phyloP scores from a whole-genome alignment of 2,888 invertebrate genomes.

The Apamea anceps region DNA sequence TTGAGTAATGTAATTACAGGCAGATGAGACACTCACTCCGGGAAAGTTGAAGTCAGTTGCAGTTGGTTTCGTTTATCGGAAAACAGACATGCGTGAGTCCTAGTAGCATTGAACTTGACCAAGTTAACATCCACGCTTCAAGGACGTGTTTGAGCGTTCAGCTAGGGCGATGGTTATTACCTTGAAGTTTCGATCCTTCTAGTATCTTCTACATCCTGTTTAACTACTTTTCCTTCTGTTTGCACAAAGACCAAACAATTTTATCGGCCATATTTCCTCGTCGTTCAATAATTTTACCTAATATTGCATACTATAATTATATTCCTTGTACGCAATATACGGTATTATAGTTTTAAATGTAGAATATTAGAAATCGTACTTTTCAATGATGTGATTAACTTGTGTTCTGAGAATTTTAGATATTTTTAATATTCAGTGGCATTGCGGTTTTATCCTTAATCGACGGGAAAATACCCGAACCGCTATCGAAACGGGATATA shows the following conservation, averaged over 20 bases:
- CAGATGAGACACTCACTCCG: background rate
- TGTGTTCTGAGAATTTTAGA: conserved; percentile 30
- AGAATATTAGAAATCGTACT: conserved; percentile 21
- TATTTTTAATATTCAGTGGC: conserved; percentile 15
- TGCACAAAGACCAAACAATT: background rate
- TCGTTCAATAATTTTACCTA: background rate
- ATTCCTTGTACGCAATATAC: background rate
- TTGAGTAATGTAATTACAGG: background rate
- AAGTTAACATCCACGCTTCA: conserved; percentile 22
- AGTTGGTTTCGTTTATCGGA: conserved; percentile 14
- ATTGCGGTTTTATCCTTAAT: conserved; percentile 47
- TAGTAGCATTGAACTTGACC: conserved; percentile 45
- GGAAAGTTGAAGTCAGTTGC: background rate
- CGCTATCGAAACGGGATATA: conserved; percentile 39
- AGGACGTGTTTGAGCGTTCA: conserved; percentile 23
- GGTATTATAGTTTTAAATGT: background rate
- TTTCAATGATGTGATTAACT: conserved; percentile 3
- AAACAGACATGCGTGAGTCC: conserved; percentile 7
- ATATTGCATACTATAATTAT: background rate
- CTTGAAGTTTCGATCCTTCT: conserved; percentile 6
- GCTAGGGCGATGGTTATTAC: conserved; percentile 7
- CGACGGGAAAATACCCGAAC: conserved; percentile 20
- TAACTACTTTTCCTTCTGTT: background rate
- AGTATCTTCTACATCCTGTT: conserved; percentile 1
- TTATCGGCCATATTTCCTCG: conserved; percentile 7